phyloP scores from a whole-genome alignment of 2,888 invertebrate genomes.

The Drosophila nigricruria region DNA sequence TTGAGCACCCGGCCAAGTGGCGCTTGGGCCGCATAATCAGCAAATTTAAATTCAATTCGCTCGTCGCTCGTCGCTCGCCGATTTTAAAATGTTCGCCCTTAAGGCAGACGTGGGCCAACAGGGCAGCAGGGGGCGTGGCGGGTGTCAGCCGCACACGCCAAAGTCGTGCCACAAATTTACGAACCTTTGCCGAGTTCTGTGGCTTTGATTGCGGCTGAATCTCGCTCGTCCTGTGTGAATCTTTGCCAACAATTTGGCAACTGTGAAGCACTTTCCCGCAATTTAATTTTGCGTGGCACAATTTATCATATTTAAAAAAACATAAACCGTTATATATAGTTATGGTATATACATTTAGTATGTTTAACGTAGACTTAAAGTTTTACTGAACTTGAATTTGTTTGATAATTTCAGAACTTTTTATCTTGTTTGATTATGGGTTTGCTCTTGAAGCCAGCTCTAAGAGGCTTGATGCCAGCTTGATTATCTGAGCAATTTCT shows the following conservation, averaged over 20 bases:
- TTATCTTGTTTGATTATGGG: too few relatives aligned
- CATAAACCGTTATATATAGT: constrained; percentile 56
- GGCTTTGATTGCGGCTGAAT: constrained; percentile 6
- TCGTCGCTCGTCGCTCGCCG: constrained; percentile 40
- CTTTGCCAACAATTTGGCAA: constrained; percentile 16
- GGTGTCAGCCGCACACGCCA: constrained; percentile 59
- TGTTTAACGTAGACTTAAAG: constrained; percentile 4
- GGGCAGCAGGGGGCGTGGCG: constrained; percentile 30
- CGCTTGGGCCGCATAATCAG: constrained; percentile 73
- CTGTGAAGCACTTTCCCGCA: constrained; percentile 58
- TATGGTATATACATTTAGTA: background rate
- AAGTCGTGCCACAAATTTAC: constrained; percentile 66
- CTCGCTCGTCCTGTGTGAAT: constrained; percentile 4
- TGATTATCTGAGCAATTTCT: too few relatives aligned
- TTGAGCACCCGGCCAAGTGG: constrained; percentile 43
- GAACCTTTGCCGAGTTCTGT: constrained; percentile 26
- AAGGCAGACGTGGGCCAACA: background rate
- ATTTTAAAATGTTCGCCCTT: constrained; percentile 44
- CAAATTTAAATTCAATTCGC: constrained; percentile 84
- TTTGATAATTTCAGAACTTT: too few relatives aligned
- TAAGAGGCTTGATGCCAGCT: too few relatives aligned
- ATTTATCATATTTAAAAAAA: constrained; percentile 85
- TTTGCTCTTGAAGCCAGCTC: too few relatives aligned
- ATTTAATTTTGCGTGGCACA: constrained; percentile 75
- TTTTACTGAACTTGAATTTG: constrained; percentile 28